A percentile compares a stretch with the other conserved stretches of the same genome.
These are phyloP conservation scores for Philereme vetulata DNA, from an alignment of 2,888 invertebrate species.

Conservation along the genomic window DNA sequence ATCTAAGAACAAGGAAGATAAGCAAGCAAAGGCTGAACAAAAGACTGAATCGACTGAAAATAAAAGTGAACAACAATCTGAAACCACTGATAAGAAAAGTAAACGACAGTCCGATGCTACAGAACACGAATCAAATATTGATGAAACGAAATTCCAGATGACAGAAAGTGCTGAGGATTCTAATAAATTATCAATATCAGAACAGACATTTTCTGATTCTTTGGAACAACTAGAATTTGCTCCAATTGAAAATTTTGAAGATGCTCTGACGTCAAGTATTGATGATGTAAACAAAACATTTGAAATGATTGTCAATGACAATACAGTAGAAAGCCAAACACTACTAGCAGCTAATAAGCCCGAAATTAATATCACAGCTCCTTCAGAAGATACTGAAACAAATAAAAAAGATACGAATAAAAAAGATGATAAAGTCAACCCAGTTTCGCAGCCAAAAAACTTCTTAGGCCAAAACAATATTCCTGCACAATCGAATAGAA, in stretches of 20 bases:
- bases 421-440: conserved; percentile 52
- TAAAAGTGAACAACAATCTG: conserved; percentile 38
- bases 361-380: conserved; percentile 64
- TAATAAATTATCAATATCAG: conserved; percentile 18
- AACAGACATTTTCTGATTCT: conserved; percentile 26
- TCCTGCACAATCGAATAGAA: conserved; percentile 81
- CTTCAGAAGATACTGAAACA: conserved; percentile 52
- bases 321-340: conserved; percentile 41
- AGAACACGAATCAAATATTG: conserved; percentile 22
- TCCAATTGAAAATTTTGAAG: conserved; percentile 75
- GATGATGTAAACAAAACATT: conserved; percentile 74
- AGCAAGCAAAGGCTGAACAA: conserved; percentile 48
- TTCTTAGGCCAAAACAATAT: conserved; percentile 79
- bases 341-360: conserved; percentile 52
- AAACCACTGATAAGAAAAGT: conserved; percentile 53
- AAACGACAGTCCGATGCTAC: conserved; percentile 55
- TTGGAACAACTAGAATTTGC: conserved; percentile 52
- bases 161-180: conserved; percentile 21
- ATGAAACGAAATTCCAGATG: not conserved
- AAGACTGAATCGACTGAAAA: conserved; percentile 47
- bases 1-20: conserved; percentile 41
- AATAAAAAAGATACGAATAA: conserved; percentile 40
- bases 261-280: conserved; percentile 70
- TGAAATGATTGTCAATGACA: conserved; percentile 69
- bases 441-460: conserved; percentile 81